These are phyloP conservation scores for Spilarctia lutea DNA, from an alignment of 2,888 invertebrate genomes.

Conservation along the genomic window DNA sequence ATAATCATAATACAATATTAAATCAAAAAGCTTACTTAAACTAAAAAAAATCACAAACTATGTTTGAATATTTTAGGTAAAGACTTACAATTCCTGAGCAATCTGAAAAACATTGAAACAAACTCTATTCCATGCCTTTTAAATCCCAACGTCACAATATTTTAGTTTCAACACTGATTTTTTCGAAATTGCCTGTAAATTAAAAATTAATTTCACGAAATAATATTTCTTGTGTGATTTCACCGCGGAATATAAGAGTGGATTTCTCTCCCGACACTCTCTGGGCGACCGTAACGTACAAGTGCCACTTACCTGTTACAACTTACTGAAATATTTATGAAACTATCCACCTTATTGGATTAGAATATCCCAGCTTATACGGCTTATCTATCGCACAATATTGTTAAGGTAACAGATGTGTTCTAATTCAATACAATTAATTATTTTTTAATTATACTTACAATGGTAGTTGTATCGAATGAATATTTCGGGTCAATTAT, in stretches of 20 bases:
- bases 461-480: conserved; percentile 33
- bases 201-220: conserved; percentile 76
- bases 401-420: conserved; percentile 54
- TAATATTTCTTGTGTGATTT: conserved; percentile 76
- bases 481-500: conserved; percentile 26
- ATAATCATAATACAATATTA: no score
- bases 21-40: no score
- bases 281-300: conserved; percentile 76
- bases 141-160: conserved; percentile 16
- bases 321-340: conserved; percentile 84
- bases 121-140: neutral
- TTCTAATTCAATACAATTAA: conserved; percentile 44
- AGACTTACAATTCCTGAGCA: neutral
- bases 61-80: no score
- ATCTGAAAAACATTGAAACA: neutral
- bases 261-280: conserved; percentile 65
- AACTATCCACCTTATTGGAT: conserved; percentile 83
- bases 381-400: conserved; percentile 64
- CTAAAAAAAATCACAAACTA: no score
- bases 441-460: conserved; percentile 13
- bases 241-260: conserved; percentile 62
- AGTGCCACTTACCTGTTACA: conserved; percentile 84
- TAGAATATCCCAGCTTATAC: conserved; percentile 71
- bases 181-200: conserved; percentile 58
- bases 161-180: conserved; percentile 46